phyloP scores from a whole-genome alignment of 2,113 vertebrate genomes.

The Prolemur simus region DNA sequence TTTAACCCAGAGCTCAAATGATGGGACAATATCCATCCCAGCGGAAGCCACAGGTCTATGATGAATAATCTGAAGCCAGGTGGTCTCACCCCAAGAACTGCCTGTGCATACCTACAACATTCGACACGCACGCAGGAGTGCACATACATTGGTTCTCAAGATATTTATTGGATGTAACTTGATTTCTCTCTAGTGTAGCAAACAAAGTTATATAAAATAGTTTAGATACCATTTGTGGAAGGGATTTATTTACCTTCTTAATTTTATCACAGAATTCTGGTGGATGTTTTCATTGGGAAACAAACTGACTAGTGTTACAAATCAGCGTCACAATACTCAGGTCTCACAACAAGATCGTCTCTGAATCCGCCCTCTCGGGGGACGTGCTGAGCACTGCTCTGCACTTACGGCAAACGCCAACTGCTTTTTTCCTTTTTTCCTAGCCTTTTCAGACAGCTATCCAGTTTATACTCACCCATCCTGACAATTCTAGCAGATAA shows the following conservation, averaged over 20 bases:
- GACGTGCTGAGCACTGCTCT: neutral
- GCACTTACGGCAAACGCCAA: accelerated
- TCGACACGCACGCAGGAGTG: accelerated
- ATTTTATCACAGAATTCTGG: neutral
- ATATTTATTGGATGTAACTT: neutral
- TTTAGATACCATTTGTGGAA: neutral
- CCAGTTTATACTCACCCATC: neutral
- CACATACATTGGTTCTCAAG: neutral
- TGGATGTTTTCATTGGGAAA: neutral
- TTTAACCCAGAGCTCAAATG: neutral
- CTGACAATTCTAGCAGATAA: neutral
- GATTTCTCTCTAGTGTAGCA: neutral
- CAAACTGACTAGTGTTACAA: neutral
- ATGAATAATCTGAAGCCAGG: neutral
- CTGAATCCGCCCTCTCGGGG: neutral
- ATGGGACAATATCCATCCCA: too few relatives aligned
- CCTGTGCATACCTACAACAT: neutral
- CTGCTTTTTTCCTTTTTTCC: neutral
- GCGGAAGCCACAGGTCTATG: neutral
- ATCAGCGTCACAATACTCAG: neutral
- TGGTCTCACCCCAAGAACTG: neutral
- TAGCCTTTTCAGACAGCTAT: neutral
- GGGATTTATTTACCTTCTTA: neutral
- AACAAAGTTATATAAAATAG: neutral
- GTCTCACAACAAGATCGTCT: neutral